Base-by-base conservation (phyloP, 2,888 invertebrate species). In the Thereva nobilitata region DNA sequence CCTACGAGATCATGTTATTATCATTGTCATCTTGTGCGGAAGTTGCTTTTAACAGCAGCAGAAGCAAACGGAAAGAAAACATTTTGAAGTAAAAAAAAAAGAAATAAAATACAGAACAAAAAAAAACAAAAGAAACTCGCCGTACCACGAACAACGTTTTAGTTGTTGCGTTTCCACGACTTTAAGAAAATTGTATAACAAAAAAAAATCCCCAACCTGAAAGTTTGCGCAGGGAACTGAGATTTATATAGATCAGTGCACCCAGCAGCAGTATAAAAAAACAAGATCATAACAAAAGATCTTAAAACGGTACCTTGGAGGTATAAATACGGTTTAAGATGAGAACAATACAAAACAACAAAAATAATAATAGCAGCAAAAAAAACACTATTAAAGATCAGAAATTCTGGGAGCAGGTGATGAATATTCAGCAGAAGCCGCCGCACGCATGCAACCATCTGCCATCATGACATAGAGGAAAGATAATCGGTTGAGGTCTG, bases 401-500 rank as follows among this genome's bases (percentile, higher is more conserved):
- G 50, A 59, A 47, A 45, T 41, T 50, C 61, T 50, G 61, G 57
- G 50, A 61, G 61, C 61, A 61, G 61, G 61, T 61, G 61, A 61
- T 50, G 61, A 61, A 61, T 41, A 41, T n/a, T 7, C 41, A 34
- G 38, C 12, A 50, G 50, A 50, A 41, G 61, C 50, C 61, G 45
- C 50, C 61, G 49, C 40, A 1, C 23, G 42, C 49, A 49, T 50
- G 49, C 61, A 50, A 50, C 61, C 50, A 23, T 61, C 40, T 40
- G 61, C 61, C 50, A 45, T 59, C 41, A 23, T 23, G 23, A 23
- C 23, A 23, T 23, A 23, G 23, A 23, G 10, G 9, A 50, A 41
- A 41, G 45, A 61, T 61, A 59, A 50, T 61, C 61, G 57, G 47
- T 47, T 50, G 23, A 49, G 61, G 61, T 47, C 47, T 47, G 38